Conservation (phyloP, 1,140 invertebrate species). For the Argopecten irradians region DNA sequence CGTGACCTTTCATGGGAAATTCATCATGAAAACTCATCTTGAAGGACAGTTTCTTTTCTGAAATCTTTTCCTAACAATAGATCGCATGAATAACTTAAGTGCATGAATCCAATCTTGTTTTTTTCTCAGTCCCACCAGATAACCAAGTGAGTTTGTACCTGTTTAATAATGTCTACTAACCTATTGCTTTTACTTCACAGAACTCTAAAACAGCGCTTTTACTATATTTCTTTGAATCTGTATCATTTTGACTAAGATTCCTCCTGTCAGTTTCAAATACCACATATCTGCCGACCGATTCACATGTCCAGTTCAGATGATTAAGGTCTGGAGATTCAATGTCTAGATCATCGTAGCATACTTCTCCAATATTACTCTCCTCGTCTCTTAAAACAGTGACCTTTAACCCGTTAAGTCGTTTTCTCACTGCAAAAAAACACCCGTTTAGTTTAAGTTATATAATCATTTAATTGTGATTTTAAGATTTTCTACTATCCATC, state of each 20-base stretch:
- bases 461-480: too few species aligned
- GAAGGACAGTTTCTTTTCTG: too few species aligned
- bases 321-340: not conserved
- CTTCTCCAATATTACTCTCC: not conserved
- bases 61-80: too few species aligned
- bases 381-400: not conserved
- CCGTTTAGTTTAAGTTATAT: too few species aligned
- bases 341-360: not conserved
- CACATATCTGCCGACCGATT: not conserved
- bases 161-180: not conserved
- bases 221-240: not conserved
- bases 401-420: not conserved
- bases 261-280: not conserved
- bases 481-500: too few species aligned
- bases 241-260: not conserved
- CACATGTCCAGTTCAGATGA: not conserved
- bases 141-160: too few species aligned
- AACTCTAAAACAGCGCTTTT: not conserved
- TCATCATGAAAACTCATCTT: too few species aligned
- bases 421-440: not conserved
- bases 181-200: not conserved
- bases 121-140: too few species aligned
- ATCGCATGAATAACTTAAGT: too few species aligned
- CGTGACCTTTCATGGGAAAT: too few species aligned
- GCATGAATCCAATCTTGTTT: too few species aligned